Evolutionary conservation across 2,113 vertebrate genomes (phyloP), one percentile per base, ranked within the genome.

Genomic region (Triplophysa rosa): DNA sequence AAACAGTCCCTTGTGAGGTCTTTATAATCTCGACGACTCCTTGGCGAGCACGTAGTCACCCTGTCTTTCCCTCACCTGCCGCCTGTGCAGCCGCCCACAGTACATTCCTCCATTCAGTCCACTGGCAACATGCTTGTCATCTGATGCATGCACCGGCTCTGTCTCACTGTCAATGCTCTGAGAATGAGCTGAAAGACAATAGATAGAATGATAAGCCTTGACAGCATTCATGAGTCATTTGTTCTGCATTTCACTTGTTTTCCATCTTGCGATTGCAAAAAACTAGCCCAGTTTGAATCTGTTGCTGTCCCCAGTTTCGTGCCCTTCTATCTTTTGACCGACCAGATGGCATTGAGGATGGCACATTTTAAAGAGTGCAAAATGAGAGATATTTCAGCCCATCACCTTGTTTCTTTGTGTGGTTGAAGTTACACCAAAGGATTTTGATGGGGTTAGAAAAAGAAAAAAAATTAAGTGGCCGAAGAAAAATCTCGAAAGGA

Each of bases 1-100:
- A 87, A 87, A 87, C 82, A 75, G 66, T 47, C 69, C 75, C 72
- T 17, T 56, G 54, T 80, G 70, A 82, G 76, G 75, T 68, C 82
- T 67, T 64, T 23, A 56, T 37, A 4, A 40, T 79, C 79, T 56
- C 79, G 83, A 66, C 84, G 87, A 91, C 80, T 70, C 42, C 77
- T 82, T 62, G 80, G 58, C 72, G 84, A 82, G 85, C 91, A 91
- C 86, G 86, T 91, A 91, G 83, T 54, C 84, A 78, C 84, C 61
- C 67, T 52, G 56, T 58, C 67, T 61, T 65, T 73, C 82, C 83
- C 63, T 80, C 59, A 79, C 83, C 85, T 86, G 75, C 82, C 59
- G 45, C 61, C 56, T 79, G 72, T 84, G 79, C 75, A 86, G 67
- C 56, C 83, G 62, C 74, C 65, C 52, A 17, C 19, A 24, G 49